Percentiles rank a stretch among this genome's conserved stretches.
These are phyloP conservation scores for Danionella dracula DNA, from an alignment of 2,797 vertebrate species.

Conservation along the genomic window DNA sequence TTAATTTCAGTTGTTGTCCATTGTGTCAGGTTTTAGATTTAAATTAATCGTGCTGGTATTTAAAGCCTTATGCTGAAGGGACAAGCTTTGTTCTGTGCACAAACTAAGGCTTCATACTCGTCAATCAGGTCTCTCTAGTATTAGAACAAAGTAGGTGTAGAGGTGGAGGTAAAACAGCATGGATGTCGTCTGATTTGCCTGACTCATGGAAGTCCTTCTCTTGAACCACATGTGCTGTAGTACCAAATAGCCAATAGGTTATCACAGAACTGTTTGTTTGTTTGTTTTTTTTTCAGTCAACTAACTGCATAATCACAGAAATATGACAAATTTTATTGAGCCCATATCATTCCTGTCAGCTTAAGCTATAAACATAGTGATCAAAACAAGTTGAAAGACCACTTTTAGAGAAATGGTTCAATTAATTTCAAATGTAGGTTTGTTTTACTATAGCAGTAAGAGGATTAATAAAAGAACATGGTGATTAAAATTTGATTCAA, in stretches of 20 bases:
- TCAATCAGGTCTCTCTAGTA: slow-evolving; percentile 40
- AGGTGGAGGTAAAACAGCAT: slow-evolving; percentile 43
- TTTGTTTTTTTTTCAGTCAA: not conserved
- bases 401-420: not conserved
- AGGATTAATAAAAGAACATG: not conserved
- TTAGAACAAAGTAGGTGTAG: slow-evolving; percentile 27
- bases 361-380: not conserved
- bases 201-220: not conserved
- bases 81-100: slow-evolving; percentile 6
- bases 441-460: not conserved
- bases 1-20: too few relatives aligned
- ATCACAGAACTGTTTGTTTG: not conserved
- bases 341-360: not conserved
- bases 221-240: not conserved
- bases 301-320: not conserved
- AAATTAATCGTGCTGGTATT: too few relatives aligned
- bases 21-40: too few relatives aligned
- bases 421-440: slow-evolving; percentile 1
- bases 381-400: not conserved
- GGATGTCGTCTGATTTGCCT: too few relatives aligned
- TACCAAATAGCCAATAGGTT: not conserved
- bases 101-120: slow-evolving; percentile 15
- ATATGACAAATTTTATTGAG: not conserved
- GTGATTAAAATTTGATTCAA: too few relatives aligned
- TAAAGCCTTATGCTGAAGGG: too few relatives aligned